Evolutionary conservation across 1,140 invertebrate species (phyloP).

Genomic region (Popillia japonica): DNA sequence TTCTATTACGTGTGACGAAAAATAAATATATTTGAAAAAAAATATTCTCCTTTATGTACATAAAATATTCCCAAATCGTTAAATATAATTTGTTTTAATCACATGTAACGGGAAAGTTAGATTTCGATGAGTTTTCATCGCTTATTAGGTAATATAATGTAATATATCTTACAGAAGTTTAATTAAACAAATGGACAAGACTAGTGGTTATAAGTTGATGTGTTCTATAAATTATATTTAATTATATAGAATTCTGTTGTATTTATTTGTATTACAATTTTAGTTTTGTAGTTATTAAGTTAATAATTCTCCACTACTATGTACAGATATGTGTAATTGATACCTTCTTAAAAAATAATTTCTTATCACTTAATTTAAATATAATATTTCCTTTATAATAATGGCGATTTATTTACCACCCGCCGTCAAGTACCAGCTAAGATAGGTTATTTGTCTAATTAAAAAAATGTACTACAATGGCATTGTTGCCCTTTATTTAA

Average conservation of each 20-base stretch:
- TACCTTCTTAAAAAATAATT: not conserved
- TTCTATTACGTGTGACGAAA: slow-evolving; percentile 41
- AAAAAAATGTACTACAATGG: not conserved
- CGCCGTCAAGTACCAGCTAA: too few relatives aligned
- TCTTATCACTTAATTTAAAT: slow-evolving; percentile 31
- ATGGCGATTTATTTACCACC: not conserved
- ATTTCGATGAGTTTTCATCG: slow-evolving; percentile 26
- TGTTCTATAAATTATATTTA: slow-evolving; percentile 36
- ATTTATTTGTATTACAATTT: slow-evolving; percentile 38
- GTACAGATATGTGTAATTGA: slow-evolving; percentile 22
- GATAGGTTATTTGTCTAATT: not conserved
- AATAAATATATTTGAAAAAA: not conserved
- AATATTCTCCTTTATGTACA: not conserved
- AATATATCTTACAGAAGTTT: not conserved
- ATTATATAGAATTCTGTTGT: slow-evolving; percentile 37
- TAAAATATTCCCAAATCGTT: not conserved
- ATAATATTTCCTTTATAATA: slow-evolving; percentile 20
- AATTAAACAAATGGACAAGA: slow-evolving; percentile 5
- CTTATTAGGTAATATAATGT: not conserved
- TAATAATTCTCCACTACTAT: not conserved
- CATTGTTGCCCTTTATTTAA: not conserved
- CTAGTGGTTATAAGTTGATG: slow-evolving; percentile 36
- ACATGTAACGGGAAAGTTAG: slow-evolving; percentile 40
- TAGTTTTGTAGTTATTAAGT: not conserved
- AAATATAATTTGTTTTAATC: slow-evolving; percentile 38